Evolutionary conservation across 35 echinoderm and acorn worm genomes (phyloP).

Genomic region (Stichopus chloronotus): DNA sequence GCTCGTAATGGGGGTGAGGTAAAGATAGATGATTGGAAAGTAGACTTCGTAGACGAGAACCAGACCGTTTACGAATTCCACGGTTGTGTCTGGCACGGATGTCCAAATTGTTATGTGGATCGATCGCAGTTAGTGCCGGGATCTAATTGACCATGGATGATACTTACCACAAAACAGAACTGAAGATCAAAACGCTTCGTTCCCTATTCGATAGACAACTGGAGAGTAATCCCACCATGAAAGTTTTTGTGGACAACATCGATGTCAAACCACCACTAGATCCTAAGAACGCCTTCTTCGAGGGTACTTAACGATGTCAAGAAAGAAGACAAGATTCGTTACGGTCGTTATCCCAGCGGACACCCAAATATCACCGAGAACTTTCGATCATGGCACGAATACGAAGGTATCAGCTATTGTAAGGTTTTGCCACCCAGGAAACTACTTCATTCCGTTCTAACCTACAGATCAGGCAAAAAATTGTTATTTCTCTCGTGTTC

Average conservation of each 20-base stretch:
- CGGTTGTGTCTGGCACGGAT: not conserved
- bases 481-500: slow-evolving; percentile 56
- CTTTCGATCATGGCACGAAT: not conserved
- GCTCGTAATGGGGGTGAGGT: too few relatives aligned
- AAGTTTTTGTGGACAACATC: not conserved
- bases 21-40: too few relatives aligned
- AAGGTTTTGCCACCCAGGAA: not conserved
- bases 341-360: slow-evolving; percentile 58
- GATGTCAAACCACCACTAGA: not conserved
- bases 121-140: not conserved
- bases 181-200: not conserved
- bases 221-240: not conserved
- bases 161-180: not conserved
- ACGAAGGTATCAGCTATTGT: not conserved
- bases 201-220: not conserved
- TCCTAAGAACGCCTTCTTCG: slow-evolving; percentile 66
- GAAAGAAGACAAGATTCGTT: slow-evolving; percentile 54
- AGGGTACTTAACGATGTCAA: slow-evolving; percentile 58
- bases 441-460: not conserved
- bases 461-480: not conserved
- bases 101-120: not conserved
- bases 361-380: slow-evolving; percentile 62
- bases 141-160: slow-evolving; percentile 15
- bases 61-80: too few relatives aligned
- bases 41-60: too few relatives aligned